Base-by-base conservation (phyloP, 1,140 invertebrate genomes). In the Pachypeltis micranthus region DNA sequence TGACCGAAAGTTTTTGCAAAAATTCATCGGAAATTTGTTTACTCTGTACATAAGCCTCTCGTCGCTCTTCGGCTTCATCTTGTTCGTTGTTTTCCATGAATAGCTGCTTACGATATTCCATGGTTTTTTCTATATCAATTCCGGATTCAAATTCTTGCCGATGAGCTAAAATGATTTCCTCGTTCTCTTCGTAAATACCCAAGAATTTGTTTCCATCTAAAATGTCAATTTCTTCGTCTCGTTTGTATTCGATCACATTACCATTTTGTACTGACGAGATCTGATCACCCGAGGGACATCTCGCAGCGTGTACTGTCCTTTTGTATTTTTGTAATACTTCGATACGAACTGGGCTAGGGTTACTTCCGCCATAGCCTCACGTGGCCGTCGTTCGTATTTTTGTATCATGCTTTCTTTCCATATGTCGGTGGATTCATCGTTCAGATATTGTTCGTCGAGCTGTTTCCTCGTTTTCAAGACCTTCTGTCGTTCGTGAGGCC, bases 271-370 rank as follows among this genome's bases (percentile, higher is more conserved):
- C 59, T 58, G 61, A 67, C 70, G 68, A 66, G 70, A 72, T 67
- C 72, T 67, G 72, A 73, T 71, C 16, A 73, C 44, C 59, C 70
- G 68, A 65, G 65, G 67, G 24, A 67, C 12, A 16, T 39, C 31
- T 39, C 31, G 7, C 7, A 39, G 31, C 16, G 31, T 16, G 31
- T 39, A 39, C 31, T 39, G 16, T 39, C 16, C 31, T 39, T 39
- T 39, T 10, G 31, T 39, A 39, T 7, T 39, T 39, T 70, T 74
- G 69, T 68, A 67, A 65, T 73, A 74, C 66, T 63, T 69, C 54
- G 73, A 67, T 23, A 68, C 72, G 68, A 73, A 74, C 63, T 74
- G 69, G 47, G 71, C 71, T 39, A 74, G 67, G 70, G 67, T 72
- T 4, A 70, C 63, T 25, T 66, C 23, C 70, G 72, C 68, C 51